Evolutionary conservation across 2,113 vertebrate species (phyloP), one percentile per base, ranked within the genome.

Genomic region (Cyrtonyx montezumae): DNA sequence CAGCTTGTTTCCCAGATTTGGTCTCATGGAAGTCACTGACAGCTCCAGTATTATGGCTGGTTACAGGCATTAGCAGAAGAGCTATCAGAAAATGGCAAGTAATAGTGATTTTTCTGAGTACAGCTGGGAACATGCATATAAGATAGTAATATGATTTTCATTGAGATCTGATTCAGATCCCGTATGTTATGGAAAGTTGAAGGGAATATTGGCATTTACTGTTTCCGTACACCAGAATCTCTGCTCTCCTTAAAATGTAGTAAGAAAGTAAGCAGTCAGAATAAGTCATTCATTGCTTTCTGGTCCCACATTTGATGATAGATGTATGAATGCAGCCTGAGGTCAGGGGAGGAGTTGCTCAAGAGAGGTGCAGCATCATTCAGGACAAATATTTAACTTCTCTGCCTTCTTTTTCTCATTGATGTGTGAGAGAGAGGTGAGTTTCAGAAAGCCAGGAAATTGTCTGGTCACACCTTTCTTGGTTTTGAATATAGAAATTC

Each of bases 1-100:
- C 45, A 25, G 6, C 40, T 81, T 2, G 0, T 23, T 89, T 32
- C 26, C 37, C 15, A 56, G 0, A 14, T 63, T 13, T 6, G 65
- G 21, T n/a, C 21, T 32, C 43, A 25, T 25, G 46, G 36, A 30
- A 79, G n/a, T 59, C 45, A 13, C 11, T 21, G 36, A 1, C 8
- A 34, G 23, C 32, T 74, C 82, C 59, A 16, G 40, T 36, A 3
- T 14, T 13, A 14, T 19, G 20, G 8, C 26, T 61, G 17, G n/a
- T 34, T 71, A 69, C 23, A 62, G 45, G 7, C 10, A 40, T 67
- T 68, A 53, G 46, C 11, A 79, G 59, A n/a, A 19, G 8, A 80
- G 4, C 37, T 71, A 11, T 28, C 45, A 70, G 61, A 93, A 32
- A 22, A 30, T 5, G 6, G 9, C 32, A 83, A 63, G 63, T 55